Evolutionary conservation across 2,888 invertebrate species (phyloP).

Genomic region (Nemapogon koenigi): DNA sequence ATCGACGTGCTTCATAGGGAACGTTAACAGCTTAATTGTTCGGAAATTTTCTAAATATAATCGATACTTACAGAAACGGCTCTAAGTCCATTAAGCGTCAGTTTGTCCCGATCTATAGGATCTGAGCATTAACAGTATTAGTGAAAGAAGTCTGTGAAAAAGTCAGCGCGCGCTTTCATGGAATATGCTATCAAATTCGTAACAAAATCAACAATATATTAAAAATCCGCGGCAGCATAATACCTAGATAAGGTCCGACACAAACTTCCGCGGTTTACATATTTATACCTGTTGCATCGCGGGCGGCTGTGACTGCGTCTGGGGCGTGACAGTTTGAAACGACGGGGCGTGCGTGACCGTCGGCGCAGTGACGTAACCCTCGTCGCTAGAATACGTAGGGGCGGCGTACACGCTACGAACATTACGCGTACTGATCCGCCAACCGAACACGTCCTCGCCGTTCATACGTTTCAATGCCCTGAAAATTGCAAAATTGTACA

Average conservation of each 20-base stretch:
- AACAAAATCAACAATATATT: no score
- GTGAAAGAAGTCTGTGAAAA: no score
- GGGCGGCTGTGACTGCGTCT: constrained; percentile 19
- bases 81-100: no score
- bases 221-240: constrained; percentile 20
- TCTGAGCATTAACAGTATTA: no score
- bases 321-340: constrained; percentile 10
- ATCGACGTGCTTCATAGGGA: no score
- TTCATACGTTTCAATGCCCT: constrained; percentile 87
- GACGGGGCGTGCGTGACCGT: constrained; percentile 20
- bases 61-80: no score
- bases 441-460: constrained; percentile 82
- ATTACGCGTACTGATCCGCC: constrained; percentile 64
- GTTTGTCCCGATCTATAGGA: no score
- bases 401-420: constrained; percentile 32
- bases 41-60: no score
- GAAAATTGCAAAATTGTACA: no score
- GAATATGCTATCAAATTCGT: no score
- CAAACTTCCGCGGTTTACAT: neutral
- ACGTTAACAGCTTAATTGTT: no score
- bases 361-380: constrained; percentile 50
- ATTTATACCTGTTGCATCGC: constrained; percentile 4
- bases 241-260: neutral
- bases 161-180: no score
- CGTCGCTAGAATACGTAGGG: constrained; percentile 54